A percentile compares a stretch with the other conserved stretches of the same genome.
phyloP scores from a whole-genome alignment of 2,113 vertebrate species.

The Syngnathoides biaculeatus region DNA sequence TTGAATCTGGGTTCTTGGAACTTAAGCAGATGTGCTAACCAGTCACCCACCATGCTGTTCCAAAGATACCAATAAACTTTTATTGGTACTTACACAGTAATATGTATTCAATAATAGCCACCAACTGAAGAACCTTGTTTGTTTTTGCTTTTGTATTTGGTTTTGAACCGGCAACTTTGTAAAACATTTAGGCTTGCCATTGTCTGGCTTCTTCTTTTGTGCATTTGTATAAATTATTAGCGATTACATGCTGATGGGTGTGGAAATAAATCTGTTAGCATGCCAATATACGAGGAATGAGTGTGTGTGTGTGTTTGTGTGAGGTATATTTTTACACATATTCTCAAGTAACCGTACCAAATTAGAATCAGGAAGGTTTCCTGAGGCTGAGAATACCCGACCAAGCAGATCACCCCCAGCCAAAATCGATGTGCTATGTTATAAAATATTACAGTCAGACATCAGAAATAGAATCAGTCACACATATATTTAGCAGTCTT shows the following conservation, averaged over 20 bases:
- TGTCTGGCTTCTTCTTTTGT: constrained; percentile 13
- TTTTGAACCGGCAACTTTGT: too few species aligned
- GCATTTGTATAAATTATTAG: constrained; percentile 7
- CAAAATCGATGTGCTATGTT: constrained; percentile 70
- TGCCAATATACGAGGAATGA: constrained; percentile 64
- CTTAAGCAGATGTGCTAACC: too few species aligned
- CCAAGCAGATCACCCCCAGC: constrained; percentile 57
- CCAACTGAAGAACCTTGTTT: not conserved
- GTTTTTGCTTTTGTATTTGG: too few species aligned
- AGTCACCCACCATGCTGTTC: too few species aligned
- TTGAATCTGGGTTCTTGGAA: too few species aligned
- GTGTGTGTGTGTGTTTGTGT: constrained; percentile 23
- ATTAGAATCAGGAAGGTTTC: constrained; percentile 69
- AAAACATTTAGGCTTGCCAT: constrained; percentile 40
- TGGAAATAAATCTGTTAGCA: constrained; percentile 44
- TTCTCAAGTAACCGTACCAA: constrained; percentile 58
- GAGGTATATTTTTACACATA: constrained; percentile 66
- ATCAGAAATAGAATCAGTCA: constrained; percentile 67
- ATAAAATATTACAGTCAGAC: constrained; percentile 64
- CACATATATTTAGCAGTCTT: constrained; percentile 70
- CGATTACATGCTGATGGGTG: constrained; percentile 27
- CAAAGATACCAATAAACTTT: too few species aligned
- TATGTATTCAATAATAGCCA: not conserved
- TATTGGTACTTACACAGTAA: not conserved
- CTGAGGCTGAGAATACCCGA: constrained; percentile 66